phyloP scores from a whole-genome alignment of 2,113 vertebrate species.

The Trematocara macrostoma region DNA sequence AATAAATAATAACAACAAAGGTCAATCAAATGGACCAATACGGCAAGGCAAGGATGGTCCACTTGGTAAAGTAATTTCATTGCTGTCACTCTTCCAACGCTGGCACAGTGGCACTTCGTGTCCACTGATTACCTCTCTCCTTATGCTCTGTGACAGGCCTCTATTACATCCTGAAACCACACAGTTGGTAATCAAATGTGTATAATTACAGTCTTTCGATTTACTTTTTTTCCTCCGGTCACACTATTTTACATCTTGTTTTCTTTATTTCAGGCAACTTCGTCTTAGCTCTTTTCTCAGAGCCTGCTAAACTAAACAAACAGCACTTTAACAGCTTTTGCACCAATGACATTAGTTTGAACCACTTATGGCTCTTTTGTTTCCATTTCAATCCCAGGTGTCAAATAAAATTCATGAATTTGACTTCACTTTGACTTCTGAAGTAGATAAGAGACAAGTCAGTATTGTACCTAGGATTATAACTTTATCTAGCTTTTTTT shows the following conservation, averaged over 20 bases:
- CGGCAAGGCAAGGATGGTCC: no score
- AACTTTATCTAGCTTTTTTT: neutral
- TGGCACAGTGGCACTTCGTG: neutral
- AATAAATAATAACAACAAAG: no score
- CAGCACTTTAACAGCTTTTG: neutral
- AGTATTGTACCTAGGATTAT: neutral
- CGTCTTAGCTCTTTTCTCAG: neutral
- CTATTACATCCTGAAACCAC: neutral
- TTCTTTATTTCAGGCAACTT: neutral
- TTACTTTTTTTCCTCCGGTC: neutral
- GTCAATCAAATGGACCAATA: no score
- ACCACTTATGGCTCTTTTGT: neutral
- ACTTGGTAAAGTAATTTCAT: no score
- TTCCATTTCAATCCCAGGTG: neutral
- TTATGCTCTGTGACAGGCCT: neutral
- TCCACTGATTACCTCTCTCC: neutral
- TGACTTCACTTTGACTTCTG: neutral
- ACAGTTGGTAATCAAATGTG: neutral
- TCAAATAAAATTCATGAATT: neutral
- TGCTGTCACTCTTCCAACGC: neutral
- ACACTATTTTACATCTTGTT: neutral
- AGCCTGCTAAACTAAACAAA: neutral
- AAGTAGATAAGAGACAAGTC: neutral
- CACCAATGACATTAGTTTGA: neutral
- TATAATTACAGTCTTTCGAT: neutral